These are phyloP conservation scores for Pan paniscus DNA, from an alignment of 2,113 vertebrate genomes.

Conservation along the genomic window DNA sequence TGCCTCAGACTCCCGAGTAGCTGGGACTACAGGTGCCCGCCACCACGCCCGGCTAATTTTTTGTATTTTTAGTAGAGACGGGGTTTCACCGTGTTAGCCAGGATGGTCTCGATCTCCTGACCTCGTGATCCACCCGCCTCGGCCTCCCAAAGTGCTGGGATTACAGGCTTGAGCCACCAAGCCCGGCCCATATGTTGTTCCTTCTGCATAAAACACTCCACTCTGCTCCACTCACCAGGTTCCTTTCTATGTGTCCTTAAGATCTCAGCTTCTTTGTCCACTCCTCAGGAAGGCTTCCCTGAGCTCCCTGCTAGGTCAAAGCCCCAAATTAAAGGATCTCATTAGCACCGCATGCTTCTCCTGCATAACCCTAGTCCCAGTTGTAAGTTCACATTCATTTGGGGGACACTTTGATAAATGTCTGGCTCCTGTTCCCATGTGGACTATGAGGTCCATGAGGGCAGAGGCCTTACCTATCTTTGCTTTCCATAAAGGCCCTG, in stretches of 20 bases:
- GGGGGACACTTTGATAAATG: not conserved
- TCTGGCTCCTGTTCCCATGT: not conserved
- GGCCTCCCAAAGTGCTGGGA: too few species aligned
- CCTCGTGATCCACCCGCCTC: too few species aligned
- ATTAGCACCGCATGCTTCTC: not conserved
- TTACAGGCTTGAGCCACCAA: too few species aligned
- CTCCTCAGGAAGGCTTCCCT: not conserved
- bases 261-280: too few species aligned
- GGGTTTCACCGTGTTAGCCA: too few species aligned
- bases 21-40: too few species aligned
- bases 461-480: not conserved
- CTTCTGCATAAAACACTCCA: not conserved
- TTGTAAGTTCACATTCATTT: not conserved
- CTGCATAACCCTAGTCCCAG: not conserved
- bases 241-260: not conserved
- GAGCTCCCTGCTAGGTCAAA: not conserved
- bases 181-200: not conserved
- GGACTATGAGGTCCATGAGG: too few species aligned
- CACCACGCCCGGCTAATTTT: too few species aligned
- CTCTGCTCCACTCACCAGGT: not conserved
- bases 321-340: not conserved
- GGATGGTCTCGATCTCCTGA: too few species aligned
- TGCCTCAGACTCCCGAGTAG: too few species aligned
- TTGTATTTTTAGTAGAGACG: too few species aligned
- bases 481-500: not conserved